These are phyloP conservation scores for Thecophora atra DNA, from an alignment of 2,888 invertebrate genomes.

Conservation along the genomic window DNA sequence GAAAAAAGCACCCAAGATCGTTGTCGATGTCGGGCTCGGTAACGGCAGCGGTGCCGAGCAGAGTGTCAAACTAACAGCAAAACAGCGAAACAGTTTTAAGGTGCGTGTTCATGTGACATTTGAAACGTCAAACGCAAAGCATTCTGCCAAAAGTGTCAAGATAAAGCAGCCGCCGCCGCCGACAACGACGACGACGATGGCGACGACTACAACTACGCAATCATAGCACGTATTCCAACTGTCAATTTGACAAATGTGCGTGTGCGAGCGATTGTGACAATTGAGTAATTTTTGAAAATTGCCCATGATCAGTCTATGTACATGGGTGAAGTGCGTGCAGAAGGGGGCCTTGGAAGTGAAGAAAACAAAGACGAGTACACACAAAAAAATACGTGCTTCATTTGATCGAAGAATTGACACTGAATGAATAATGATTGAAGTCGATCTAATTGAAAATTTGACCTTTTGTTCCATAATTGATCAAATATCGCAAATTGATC, in stretches of 20 bases:
- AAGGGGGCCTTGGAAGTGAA: not conserved
- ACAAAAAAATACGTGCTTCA: constrained; percentile 49
- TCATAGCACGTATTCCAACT: constrained; percentile 46
- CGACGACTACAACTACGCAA: constrained; percentile 47
- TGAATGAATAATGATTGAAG: constrained; percentile 2
- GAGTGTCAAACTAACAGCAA: not conserved
- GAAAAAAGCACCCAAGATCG: too few species aligned
- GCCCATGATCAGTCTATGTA: constrained; percentile 31
- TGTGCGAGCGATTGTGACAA: constrained; percentile 56
- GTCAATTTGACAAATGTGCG: constrained; percentile 59
- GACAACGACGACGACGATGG: not conserved
- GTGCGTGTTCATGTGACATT: constrained; percentile 57
- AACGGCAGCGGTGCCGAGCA: not conserved
- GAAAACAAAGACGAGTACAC: not conserved
- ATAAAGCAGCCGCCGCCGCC: constrained; percentile 44
- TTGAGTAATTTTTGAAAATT: constrained; percentile 28
- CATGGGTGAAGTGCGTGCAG: not conserved
- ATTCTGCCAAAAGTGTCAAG: constrained; percentile 45
- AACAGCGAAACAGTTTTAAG: constrained; percentile 36
- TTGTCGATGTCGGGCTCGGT: too few species aligned
- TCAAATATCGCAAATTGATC: too few species aligned
- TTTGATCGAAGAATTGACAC: not conserved
- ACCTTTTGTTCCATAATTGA: too few species aligned
- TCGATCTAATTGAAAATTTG: too few species aligned
- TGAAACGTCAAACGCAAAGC: constrained; percentile 41